A percentile compares a stretch with the other conserved stretches of the same genome.
These are phyloP conservation scores for Euplexia lucipara DNA, from an alignment of 2,888 invertebrate genomes.

Conservation along the genomic window DNA sequence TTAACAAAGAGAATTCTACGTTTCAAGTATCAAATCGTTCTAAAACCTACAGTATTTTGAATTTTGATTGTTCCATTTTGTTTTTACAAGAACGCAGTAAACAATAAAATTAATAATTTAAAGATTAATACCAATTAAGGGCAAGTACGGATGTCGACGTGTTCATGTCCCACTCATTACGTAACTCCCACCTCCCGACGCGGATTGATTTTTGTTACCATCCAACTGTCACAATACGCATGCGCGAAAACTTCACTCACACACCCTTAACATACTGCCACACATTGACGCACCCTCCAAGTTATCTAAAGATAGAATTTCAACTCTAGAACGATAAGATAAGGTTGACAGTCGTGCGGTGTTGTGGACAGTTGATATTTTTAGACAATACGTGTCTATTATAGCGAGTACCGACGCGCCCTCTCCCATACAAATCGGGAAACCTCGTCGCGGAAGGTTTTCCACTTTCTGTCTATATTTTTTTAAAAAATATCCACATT, in stretches of 20 bases:
- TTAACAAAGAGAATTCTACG: conserved; percentile 34
- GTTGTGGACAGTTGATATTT: conserved; percentile 77
- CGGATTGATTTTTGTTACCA: conserved; percentile 89
- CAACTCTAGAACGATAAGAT: conserved; percentile 44
- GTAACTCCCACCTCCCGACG: conserved; percentile 87
- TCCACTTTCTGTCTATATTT: conserved; percentile 82
- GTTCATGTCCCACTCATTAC: conserved; percentile 83
- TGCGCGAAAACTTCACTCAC: conserved; percentile 82
- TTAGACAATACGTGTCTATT: conserved; percentile 87
- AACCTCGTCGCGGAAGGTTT: conserved; percentile 85
- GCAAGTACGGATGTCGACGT: conserved; percentile 76
- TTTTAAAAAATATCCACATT: conserved; percentile 79
- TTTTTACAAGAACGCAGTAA: conserved; percentile 9
- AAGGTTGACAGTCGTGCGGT: conserved; percentile 54
- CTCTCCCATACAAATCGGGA: conserved; percentile 88
- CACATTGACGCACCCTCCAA: conserved; percentile 72
- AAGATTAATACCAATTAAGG: conserved; percentile 79
- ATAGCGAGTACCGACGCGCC: conserved; percentile 84
- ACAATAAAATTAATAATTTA: conserved; percentile 56
- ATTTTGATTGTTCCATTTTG: neutral
- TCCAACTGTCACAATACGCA: conserved; percentile 77
- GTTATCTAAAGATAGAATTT: conserved; percentile 52
- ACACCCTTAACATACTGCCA: conserved; percentile 69
- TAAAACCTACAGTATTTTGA: conserved; percentile 6
- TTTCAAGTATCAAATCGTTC: conserved; percentile 13